These are phyloP conservation scores for Conger conger DNA, from an alignment of 2,113 vertebrate species.

Conservation along the genomic window DNA sequence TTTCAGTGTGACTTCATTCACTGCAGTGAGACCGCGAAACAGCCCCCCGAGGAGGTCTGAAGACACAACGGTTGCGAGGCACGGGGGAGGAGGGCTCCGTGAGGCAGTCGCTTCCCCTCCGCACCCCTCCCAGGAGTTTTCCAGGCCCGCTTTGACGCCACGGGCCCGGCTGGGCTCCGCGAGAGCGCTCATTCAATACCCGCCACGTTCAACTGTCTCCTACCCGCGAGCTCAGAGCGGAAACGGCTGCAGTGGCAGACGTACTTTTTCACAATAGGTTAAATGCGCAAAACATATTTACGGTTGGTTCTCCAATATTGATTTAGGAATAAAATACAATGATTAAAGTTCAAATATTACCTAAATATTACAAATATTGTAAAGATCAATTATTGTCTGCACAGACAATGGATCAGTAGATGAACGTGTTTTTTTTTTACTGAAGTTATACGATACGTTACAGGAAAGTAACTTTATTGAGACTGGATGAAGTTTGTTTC, in stretches of 20 bases:
- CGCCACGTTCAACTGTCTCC: not conserved
- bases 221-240: not conserved
- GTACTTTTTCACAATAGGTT: not conserved
- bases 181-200: not conserved
- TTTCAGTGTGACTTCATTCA: not conserved
- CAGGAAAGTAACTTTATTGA: too few species aligned
- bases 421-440: too few species aligned
- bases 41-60: constrained; percentile 17
- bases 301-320: not conserved
- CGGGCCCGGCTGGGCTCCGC: not conserved
- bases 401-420: too few species aligned
- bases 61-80: constrained; percentile 34
- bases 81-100: constrained; percentile 36
- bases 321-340: not conserved
- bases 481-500: not conserved
- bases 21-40: not conserved
- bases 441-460: too few species aligned
- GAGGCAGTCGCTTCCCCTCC: constrained; percentile 14
- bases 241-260: not conserved
- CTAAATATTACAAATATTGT: too few species aligned
- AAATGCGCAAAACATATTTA: too few species aligned
- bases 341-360: too few species aligned
- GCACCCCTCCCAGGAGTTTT: not conserved
- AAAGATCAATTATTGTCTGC: too few species aligned
- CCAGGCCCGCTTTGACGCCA: not conserved